A percentile compares a stretch with the other conserved stretches of the same genome.
Conservation (phyloP, 2,888 invertebrate genomes). For the Lithophane leautieri region DNA sequence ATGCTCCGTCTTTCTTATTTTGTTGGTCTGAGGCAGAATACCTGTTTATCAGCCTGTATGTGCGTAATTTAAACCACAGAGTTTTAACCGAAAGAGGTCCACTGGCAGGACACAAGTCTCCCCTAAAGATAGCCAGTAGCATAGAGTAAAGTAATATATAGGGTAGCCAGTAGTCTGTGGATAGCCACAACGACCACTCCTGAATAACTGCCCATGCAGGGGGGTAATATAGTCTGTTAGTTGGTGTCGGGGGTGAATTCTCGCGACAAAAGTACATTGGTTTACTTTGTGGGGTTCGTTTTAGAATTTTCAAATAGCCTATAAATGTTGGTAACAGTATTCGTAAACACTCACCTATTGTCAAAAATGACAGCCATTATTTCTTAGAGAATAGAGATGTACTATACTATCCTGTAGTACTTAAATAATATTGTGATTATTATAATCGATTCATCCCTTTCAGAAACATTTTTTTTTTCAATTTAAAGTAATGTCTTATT, state of each 20-base stretch:
- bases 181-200: background rate
- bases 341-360: slow-evolving; percentile 35
- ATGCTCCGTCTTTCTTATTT: no score
- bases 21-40: no score
- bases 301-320: background rate
- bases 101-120: no score
- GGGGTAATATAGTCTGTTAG: no score
- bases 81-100: background rate
- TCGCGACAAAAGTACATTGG: background rate
- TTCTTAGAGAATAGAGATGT: slow-evolving; percentile 24
- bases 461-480: background rate
- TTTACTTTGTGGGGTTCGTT: background rate
- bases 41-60: no score
- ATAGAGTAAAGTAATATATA: no score
- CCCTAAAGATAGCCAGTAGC: no score
- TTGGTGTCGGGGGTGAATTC: no score
- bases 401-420: background rate
- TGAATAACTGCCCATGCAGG: background rate
- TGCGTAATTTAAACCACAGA: background rate
- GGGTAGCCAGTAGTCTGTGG: no score
- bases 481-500: fast-evolving
- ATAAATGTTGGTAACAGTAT: slow-evolving; percentile 6
- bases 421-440: background rate
- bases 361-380: slow-evolving; percentile 39
- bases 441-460: slow-evolving; percentile 15